Percentiles rank a stretch among this genome's conserved stretches.
These are phyloP conservation scores for Anguilla anguilla DNA, from an alignment of 2,797 vertebrate genomes.

Conservation along the genomic window DNA sequence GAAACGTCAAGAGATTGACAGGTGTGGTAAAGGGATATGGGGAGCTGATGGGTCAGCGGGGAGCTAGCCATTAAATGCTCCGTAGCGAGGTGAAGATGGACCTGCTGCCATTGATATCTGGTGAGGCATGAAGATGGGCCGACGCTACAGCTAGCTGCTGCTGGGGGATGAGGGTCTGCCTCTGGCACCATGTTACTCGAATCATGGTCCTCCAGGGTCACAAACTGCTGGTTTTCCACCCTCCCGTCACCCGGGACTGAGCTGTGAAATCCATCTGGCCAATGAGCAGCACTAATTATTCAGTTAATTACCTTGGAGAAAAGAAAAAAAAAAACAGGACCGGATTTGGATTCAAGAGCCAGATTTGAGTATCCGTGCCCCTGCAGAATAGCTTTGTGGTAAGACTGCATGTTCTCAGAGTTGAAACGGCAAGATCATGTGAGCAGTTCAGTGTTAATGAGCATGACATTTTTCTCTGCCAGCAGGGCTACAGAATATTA, in stretches of 20 bases:
- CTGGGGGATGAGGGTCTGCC: not conserved
- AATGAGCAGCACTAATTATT: not conserved
- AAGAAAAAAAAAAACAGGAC: not conserved
- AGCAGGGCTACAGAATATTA: not conserved
- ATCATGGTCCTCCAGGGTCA: not conserved
- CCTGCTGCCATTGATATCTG: not conserved
- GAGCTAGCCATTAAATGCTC: not conserved
- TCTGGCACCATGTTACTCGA: not conserved
- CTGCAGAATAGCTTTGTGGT: not conserved
- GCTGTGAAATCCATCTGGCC: not conserved
- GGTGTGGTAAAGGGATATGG: not conserved
- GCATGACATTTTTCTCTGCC: not conserved
- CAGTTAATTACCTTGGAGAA: not conserved
- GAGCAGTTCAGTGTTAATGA: not conserved
- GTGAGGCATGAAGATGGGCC: not conserved
- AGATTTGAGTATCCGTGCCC: too few species aligned
- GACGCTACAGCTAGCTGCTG: not conserved
- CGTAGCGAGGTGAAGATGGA: not conserved
- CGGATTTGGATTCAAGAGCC: too few species aligned
- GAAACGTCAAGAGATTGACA: not conserved
- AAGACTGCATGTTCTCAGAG: not conserved
- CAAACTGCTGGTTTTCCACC: not conserved
- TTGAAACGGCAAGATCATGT: not conserved
- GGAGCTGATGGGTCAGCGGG: not conserved
- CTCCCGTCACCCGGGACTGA: not conserved